A percentile compares a stretch with the other conserved stretches of the same genome.
Conservation (phyloP, 2,797 vertebrate species). For the Masticophis lateralis region DNA sequence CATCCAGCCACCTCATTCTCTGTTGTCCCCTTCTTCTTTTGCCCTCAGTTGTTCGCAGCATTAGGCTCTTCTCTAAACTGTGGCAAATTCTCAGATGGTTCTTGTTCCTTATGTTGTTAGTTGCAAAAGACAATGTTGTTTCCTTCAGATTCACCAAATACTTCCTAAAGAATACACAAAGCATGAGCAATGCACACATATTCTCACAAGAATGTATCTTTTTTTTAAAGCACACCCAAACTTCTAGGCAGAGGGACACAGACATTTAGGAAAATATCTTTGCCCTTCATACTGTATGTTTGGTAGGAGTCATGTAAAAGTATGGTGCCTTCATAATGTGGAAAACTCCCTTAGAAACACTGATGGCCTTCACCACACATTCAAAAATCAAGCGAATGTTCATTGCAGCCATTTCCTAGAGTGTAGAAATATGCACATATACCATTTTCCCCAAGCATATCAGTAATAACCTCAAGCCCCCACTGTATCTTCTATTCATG, state of each 20-base stretch:
- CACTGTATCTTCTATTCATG: background rate
- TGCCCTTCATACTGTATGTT: background rate
- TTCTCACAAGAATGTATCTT: background rate
- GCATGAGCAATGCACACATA: background rate
- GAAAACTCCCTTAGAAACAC: background rate
- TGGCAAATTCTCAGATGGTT: background rate
- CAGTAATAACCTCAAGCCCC: background rate
- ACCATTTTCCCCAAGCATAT: background rate
- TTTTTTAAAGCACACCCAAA: background rate
- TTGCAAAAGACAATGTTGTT: background rate
- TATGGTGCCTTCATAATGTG: background rate
- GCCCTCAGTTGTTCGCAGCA: too few relatives aligned
- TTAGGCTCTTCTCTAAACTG: background rate
- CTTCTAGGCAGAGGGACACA: background rate
- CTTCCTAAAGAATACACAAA: background rate
- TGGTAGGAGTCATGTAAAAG: background rate
- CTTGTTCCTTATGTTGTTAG: background rate
- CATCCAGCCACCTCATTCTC: too few relatives aligned
- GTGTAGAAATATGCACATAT: background rate
- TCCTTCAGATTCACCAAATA: background rate
- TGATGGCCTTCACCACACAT: background rate
- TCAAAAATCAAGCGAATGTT: background rate
- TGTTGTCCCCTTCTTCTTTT: too few relatives aligned
- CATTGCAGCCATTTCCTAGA: background rate
- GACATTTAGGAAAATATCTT: background rate